These are phyloP conservation scores for Oophaga pumilio DNA, from an alignment of 2,113 vertebrate genomes.

Conservation along the genomic window DNA sequence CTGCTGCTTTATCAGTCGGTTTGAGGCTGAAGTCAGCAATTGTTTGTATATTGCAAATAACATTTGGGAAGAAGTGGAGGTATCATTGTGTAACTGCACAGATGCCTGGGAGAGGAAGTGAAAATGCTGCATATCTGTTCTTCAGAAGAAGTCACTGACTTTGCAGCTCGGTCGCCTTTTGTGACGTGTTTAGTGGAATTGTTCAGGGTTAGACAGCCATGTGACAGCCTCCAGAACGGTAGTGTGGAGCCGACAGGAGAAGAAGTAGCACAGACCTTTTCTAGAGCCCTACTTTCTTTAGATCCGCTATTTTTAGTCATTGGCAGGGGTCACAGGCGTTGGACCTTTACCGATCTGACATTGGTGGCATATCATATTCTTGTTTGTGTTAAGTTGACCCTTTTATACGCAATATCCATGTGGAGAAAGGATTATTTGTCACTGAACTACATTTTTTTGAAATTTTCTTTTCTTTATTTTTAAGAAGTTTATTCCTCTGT, in stretches of 20 bases:
- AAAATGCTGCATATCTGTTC: slow-evolving; percentile 37
- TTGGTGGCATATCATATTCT: neutral
- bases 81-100: slow-evolving; percentile 41
- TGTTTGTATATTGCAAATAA: slow-evolving; percentile 35
- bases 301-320: neutral
- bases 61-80: slow-evolving; percentile 26
- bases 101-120: slow-evolving; percentile 44
- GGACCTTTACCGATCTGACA: neutral
- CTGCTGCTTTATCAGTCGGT: neutral
- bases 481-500: too few species aligned
- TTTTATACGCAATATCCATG: neutral
- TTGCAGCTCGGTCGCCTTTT: slow-evolving; percentile 37
- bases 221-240: neutral
- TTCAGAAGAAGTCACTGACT: neutral
- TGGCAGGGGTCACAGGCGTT: neutral
- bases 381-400: neutral
- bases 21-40: slow-evolving; percentile 7
- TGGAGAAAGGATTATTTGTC: neutral
- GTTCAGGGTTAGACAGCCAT: neutral
- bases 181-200: slow-evolving; percentile 20
- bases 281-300: neutral
- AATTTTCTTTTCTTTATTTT: too few species aligned
- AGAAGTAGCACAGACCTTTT: neutral
- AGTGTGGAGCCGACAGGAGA: neutral
- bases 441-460: too few species aligned